These are phyloP conservation scores for Aphodius granarius DNA, from an alignment of 2,888 invertebrate genomes.

Conservation along the genomic window DNA sequence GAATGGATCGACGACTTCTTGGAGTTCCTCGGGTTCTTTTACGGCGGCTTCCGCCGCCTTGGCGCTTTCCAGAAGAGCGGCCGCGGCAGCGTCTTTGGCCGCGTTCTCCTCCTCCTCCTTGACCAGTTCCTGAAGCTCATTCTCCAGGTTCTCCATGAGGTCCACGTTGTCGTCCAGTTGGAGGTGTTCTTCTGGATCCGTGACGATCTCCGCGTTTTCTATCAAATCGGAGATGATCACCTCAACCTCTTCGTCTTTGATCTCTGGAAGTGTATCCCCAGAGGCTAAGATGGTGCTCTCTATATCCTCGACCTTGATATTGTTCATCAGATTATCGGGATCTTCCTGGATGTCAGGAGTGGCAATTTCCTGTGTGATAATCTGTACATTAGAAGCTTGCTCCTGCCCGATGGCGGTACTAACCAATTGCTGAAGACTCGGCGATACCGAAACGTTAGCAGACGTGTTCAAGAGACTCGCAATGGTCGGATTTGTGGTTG, in stretches of 20 bases:
- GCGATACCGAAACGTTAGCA: conserved; percentile 46
- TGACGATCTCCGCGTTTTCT: conserved; percentile 55
- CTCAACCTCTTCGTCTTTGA: conserved; percentile 59
- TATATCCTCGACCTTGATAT: conserved; percentile 53
- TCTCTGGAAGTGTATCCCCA: conserved; percentile 56
- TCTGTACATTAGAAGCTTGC: conserved; percentile 33
- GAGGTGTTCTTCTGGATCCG: conserved; percentile 52
- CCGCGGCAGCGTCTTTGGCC: conserved; percentile 33
- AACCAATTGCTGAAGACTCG: conserved; percentile 58
- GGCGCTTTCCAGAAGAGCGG: conserved; percentile 21
- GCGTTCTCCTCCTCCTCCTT: conserved; percentile 45
- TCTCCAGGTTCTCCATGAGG: conserved; percentile 50
- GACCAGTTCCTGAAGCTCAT: conserved; percentile 46
- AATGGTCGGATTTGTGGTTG: conserved; percentile 55
- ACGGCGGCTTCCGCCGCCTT: conserved; percentile 20
- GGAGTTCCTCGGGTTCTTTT: conserved; percentile 52
- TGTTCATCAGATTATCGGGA: conserved; percentile 42
- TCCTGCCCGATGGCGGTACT: conserved; percentile 53
- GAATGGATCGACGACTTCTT: conserved; percentile 53
- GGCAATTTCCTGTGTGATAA: conserved; percentile 30
- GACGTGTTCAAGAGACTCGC: conserved; percentile 57
- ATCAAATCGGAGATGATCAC: conserved; percentile 59
- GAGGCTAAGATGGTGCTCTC: conserved; percentile 54
- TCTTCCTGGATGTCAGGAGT: conserved; percentile 41
- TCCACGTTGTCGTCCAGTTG: conserved; percentile 51